phyloP scores from a whole-genome alignment of 2,113 vertebrate genomes.

The Antennarius striatus region DNA sequence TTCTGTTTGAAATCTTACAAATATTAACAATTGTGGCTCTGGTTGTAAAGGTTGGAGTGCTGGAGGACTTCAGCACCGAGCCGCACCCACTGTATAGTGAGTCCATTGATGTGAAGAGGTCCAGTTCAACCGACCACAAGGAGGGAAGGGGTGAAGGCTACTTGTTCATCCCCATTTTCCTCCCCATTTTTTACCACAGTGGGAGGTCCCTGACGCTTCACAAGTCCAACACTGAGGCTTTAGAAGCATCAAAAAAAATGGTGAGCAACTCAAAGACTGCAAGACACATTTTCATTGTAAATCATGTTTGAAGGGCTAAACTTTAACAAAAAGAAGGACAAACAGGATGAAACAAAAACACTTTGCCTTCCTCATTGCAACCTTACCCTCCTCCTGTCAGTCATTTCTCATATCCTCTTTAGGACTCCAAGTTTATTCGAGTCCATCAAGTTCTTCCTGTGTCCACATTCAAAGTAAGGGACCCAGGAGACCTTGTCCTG shows the following conservation, averaged over 20 bases:
- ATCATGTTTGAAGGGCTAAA: background rate
- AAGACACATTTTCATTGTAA: background rate
- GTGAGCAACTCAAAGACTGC: slow-evolving; percentile 56
- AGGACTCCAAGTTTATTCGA: slow-evolving; percentile 89
- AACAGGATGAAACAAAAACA: too few species aligned
- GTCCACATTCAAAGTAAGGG: slow-evolving; percentile 85
- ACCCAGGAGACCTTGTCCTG: slow-evolving; percentile 79
- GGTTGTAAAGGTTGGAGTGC: slow-evolving; percentile 76
- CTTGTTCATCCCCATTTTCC: slow-evolving; percentile 62
- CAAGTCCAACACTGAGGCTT: slow-evolving; percentile 73
- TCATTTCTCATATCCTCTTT: slow-evolving; percentile 15
- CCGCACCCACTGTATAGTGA: slow-evolving; percentile 27
- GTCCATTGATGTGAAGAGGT: background rate
- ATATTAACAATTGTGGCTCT: background rate
- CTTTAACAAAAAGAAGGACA: too few species aligned
- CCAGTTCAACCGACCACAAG: accelerated
- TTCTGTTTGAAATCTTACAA: background rate
- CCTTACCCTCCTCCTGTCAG: background rate
- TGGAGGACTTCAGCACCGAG: slow-evolving; percentile 70
- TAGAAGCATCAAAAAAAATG: slow-evolving; percentile 83
- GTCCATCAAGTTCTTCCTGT: slow-evolving; percentile 87
- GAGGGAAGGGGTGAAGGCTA: accelerated
- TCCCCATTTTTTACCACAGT: slow-evolving; percentile 62
- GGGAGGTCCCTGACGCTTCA: accelerated
- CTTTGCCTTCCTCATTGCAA: too few species aligned